Conservation (phyloP, 2,113 vertebrate species). For the Irena cyanogastra region DNA sequence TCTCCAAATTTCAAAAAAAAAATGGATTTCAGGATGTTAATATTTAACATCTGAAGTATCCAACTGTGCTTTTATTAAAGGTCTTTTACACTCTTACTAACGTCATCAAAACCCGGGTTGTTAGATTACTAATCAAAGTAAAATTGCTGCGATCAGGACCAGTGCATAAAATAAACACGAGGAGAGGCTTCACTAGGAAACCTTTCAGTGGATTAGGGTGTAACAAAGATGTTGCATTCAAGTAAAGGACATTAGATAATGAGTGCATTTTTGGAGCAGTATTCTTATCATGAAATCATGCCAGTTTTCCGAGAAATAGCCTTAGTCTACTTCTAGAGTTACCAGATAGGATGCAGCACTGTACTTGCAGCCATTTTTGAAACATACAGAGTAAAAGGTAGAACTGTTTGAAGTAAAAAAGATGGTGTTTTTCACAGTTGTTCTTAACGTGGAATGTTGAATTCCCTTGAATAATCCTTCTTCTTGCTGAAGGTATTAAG, state of each 20-base stretch:
- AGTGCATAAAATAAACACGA: slow-evolving; percentile 47
- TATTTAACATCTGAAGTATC: slow-evolving; percentile 55
- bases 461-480: not conserved
- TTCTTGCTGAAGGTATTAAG: not conserved
- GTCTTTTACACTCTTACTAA: slow-evolving; percentile 38
- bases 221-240: not conserved
- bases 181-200: slow-evolving; percentile 29
- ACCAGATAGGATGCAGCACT: not conserved
- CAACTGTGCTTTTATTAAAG: slow-evolving; percentile 59
- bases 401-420: not conserved
- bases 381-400: not conserved
- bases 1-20: not conserved
- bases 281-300: not conserved
- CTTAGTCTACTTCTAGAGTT: not conserved
- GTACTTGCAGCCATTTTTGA: not conserved
- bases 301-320: not conserved
- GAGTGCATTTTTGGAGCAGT: not conserved
- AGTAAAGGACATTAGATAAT: not conserved
- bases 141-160: slow-evolving; percentile 18
- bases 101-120: slow-evolving; percentile 39
- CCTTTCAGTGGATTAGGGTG: slow-evolving; percentile 30
- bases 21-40: not conserved
- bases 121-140: slow-evolving; percentile 60
- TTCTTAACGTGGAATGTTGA: not conserved
- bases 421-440: not conserved